Conservation (phyloP, 1,140 invertebrate species). For the Schmidtea mediterranea region DNA sequence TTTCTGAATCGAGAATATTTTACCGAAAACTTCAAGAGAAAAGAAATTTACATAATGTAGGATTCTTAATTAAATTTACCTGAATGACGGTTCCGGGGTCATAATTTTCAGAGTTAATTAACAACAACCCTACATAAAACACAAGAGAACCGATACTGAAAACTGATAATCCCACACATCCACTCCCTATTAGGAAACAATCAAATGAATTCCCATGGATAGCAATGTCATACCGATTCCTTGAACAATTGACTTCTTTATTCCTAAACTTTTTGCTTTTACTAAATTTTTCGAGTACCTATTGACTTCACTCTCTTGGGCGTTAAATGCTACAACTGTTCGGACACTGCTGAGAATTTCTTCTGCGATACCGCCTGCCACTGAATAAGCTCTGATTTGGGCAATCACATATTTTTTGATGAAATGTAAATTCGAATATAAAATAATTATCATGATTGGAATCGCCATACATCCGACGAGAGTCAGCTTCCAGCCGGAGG, state of each 20-base stretch:
- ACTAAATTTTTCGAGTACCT: slow-evolving; percentile 37
- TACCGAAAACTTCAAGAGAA: no score
- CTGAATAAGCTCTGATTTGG: slow-evolving; percentile 46
- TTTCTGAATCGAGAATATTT: no score
- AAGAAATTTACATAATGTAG: no score
- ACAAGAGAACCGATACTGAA: no score
- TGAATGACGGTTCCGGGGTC: no score
- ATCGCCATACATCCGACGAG: not conserved
- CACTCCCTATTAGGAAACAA: no score
- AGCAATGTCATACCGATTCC: no score
- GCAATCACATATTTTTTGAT: slow-evolving; percentile 31
- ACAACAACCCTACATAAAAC: no score
- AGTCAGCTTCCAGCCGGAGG: slow-evolving; percentile 1
- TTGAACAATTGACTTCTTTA: slow-evolving; percentile 33
- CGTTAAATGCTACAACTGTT: slow-evolving; percentile 53
- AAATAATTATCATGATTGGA: not conserved
- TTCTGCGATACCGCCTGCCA: slow-evolving; percentile 48
- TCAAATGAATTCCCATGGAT: no score
- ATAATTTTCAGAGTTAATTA: no score
- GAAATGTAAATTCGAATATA: slow-evolving; percentile 7
- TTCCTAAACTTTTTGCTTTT: slow-evolving; percentile 36
- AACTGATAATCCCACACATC: no score
- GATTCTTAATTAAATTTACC: no score
- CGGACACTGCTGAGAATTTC: slow-evolving; percentile 45
- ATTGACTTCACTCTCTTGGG: slow-evolving; percentile 40